Conservation (phyloP, 2,888 invertebrate genomes). For the Agrotis puta region DNA sequence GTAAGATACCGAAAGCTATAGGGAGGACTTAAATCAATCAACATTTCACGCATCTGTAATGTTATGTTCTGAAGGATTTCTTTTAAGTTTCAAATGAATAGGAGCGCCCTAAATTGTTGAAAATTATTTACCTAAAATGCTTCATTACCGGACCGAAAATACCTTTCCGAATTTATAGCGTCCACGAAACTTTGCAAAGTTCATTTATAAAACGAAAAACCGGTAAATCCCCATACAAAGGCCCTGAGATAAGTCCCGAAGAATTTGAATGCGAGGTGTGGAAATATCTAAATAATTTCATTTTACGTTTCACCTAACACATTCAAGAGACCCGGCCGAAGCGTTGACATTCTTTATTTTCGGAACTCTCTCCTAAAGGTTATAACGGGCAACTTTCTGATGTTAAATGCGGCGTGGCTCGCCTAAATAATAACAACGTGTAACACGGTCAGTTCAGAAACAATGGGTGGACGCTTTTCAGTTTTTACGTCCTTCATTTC, state of each 20-base stretch:
- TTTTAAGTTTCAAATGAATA: not conserved
- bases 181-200: conserved; percentile 52
- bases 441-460: conserved; percentile 52
- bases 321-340: conserved; percentile 60
- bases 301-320: conserved; percentile 72
- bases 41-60: not conserved
- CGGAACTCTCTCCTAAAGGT: conserved; percentile 63
- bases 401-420: conserved; percentile 61
- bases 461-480: conserved; percentile 49
- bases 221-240: conserved; percentile 62
- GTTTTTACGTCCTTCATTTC: conserved; percentile 56
- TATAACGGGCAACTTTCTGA: conserved; percentile 56
- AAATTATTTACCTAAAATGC: conserved; percentile 18
- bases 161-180: conserved; percentile 9
- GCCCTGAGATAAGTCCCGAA: conserved; percentile 66
- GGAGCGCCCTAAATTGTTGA: not conserved
- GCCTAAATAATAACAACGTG: conserved; percentile 63
- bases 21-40: not conserved
- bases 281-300: conserved; percentile 74
- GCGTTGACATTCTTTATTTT: conserved; percentile 70
- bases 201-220: conserved; percentile 64
- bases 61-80: not conserved
- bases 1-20: not conserved
- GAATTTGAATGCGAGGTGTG: conserved; percentile 69
- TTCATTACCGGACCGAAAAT: conserved; percentile 21